Percentiles rank a stretch among this genome's conserved stretches.
These are phyloP conservation scores for Tinea semifulvella DNA, from an alignment of 2,888 invertebrate species.

Conservation along the genomic window DNA sequence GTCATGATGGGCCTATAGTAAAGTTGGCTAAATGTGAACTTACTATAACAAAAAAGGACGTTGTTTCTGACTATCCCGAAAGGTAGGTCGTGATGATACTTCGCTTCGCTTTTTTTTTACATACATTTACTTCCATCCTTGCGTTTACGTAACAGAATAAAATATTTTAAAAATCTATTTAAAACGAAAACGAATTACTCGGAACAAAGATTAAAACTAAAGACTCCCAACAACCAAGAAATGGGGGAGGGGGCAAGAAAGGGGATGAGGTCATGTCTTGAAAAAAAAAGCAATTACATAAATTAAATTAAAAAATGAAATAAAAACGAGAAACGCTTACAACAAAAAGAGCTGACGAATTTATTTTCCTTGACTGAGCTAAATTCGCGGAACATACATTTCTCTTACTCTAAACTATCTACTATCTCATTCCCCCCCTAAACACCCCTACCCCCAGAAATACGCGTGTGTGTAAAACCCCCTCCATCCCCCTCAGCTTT, in stretches of 20 bases:
- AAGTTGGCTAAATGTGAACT: too few relatives aligned
- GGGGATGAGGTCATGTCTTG: neutral
- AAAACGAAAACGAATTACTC: constrained; percentile 9
- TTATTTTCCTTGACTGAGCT: constrained; percentile 18
- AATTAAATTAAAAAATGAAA: constrained; percentile 15
- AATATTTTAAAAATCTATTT: constrained; percentile 1
- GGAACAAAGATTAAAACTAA: constrained; percentile 11
- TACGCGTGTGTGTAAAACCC: constrained; percentile 37
- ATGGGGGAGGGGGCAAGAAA: neutral
- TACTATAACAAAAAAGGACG: too few relatives aligned
- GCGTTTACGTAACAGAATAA: neutral
- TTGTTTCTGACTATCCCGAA: too few relatives aligned
- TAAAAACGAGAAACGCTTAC: constrained; percentile 7
- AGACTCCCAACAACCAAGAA: neutral
- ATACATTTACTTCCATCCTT: neutral
- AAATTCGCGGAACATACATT: constrained; percentile 38
- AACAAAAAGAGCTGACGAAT: constrained; percentile 16
- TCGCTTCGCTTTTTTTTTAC: too few relatives aligned
- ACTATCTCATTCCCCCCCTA: constrained; percentile 33
- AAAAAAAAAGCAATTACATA: constrained; percentile 14
- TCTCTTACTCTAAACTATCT: constrained; percentile 63
- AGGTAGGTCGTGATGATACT: too few relatives aligned
- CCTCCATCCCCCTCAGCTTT: constrained; percentile 46
- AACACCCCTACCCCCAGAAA: constrained; percentile 25
- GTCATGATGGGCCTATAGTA: too few relatives aligned